Base-by-base conservation (phyloP, 2,113 vertebrate genomes). In the Brachypodius melanocephalos region DNA sequence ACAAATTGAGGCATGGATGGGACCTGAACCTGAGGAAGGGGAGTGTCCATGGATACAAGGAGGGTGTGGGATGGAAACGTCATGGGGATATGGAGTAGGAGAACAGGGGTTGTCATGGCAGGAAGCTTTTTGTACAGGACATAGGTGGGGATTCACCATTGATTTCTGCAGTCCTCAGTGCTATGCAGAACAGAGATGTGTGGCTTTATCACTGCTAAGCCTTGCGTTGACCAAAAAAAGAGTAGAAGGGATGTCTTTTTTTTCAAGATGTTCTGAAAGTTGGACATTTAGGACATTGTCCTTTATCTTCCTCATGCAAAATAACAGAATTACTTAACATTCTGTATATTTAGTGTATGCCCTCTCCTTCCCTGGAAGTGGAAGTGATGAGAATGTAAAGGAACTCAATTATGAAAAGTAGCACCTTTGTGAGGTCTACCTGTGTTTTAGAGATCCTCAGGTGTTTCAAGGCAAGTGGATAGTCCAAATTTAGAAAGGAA, bases 321-420 rank as follows among this genome's bases (percentile, higher is more conserved):
- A 51, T 38, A 73, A 16, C 9, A 21, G 61, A 59, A 24, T 38
- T 49, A 14, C 5, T 49, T 32, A n/a, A 20, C 1, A 2, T 59
- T 81, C 6, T 21, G 17, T 58, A 11, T 26, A 32, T 25, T 43
- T 32, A 4, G 18, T 66, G 6, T 24, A 18, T 43, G 11, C 16
- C 8, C 16, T 59, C 20, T 79, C n/a, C 40, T 86, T 7, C 10
- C 5, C 14, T 63, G 25, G 31, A 52, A 28, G 9, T 45, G 20
- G 32, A 52, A 29, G 15, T 5, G 4, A 79, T 57, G 10, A 13
- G 29, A 18, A 71, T 46, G 6, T n/a, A 12, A 34, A 28, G 36
- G 48, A 82, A 63, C 10, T 6, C 0, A 0, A 0, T 38, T 51
- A 9, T 46, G 34, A 21, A 15, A 36, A 78, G 29, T 9, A 67